Conservation (phyloP, 2,113 vertebrate genomes). For the Cnemophilus loriae region DNA sequence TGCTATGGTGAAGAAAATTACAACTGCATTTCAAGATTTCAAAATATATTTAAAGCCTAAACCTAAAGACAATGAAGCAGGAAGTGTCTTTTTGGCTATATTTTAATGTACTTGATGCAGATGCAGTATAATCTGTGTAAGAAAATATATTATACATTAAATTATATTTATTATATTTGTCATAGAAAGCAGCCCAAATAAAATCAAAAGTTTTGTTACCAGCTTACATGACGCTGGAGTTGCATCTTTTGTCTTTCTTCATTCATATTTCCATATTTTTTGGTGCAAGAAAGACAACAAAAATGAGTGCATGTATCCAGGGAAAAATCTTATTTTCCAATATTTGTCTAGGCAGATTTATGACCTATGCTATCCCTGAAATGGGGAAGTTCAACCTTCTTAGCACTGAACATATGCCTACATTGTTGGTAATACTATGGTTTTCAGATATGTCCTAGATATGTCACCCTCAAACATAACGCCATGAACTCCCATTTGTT, state of each 20-base stretch:
- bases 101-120: neutral
- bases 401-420: slow-evolving; percentile 1
- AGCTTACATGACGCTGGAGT: neutral
- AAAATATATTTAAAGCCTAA: neutral
- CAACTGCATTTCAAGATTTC: neutral
- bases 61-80: neutral
- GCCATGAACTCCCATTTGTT: neutral
- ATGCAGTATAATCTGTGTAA: neutral
- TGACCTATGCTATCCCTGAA: neutral
- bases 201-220: neutral
- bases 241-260: neutral
- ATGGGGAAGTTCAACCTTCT: neutral
- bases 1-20: neutral
- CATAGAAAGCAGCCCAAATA: neutral
- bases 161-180: neutral
- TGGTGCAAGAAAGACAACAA: neutral
- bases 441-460: slow-evolving; percentile 41
- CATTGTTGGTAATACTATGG: neutral
- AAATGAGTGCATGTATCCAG: neutral
- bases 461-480: slow-evolving; percentile 26
- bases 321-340: neutral
- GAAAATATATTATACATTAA: neutral
- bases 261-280: neutral
- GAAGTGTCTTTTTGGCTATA: neutral
- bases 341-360: neutral